Conservation (phyloP, 37 sponge, comb jelly and placozoan genomes). For the Axinella damicornis region DNA sequence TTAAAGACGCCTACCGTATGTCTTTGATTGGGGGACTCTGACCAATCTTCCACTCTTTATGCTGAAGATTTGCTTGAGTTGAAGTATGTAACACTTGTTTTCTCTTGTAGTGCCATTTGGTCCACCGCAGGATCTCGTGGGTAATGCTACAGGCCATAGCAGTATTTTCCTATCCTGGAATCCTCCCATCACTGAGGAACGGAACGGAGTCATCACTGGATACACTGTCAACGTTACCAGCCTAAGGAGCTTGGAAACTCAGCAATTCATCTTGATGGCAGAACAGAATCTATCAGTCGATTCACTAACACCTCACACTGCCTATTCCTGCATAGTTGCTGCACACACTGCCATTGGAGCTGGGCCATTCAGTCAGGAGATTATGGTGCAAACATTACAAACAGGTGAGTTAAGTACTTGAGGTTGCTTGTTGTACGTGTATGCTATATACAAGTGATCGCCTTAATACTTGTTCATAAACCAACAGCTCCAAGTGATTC, state of each 20-base stretch:
- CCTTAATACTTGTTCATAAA: neutral
- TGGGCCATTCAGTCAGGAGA: neutral
- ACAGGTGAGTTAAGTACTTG: conserved; percentile 13
- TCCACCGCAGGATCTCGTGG: neutral
- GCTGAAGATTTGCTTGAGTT: too few relatives aligned
- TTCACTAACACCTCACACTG: neutral
- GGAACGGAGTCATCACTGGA: conserved; percentile 31
- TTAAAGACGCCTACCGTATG: too few relatives aligned
- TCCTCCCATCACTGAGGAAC: conserved; percentile 8
- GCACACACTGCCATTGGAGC: neutral
- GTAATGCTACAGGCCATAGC: neutral
- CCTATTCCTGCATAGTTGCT: conserved; percentile 1
- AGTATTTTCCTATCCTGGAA: neutral
- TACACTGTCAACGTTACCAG: conserved; percentile 13
- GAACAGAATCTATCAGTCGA: too few relatives aligned
- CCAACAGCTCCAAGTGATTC: conserved; percentile 15
- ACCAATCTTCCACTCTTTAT: too few relatives aligned
- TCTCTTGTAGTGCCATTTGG: neutral
- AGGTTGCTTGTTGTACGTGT: too few relatives aligned
- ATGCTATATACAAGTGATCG: too few relatives aligned
- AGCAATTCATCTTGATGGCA: too few relatives aligned
- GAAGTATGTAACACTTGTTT: too few relatives aligned
- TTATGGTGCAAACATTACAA: neutral
- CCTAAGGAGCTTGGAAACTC: too few relatives aligned
- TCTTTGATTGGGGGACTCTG: too few relatives aligned